Evolutionary conservation across 2,113 vertebrate species (phyloP).

Genomic region (Anolis carolinensis): DNA sequence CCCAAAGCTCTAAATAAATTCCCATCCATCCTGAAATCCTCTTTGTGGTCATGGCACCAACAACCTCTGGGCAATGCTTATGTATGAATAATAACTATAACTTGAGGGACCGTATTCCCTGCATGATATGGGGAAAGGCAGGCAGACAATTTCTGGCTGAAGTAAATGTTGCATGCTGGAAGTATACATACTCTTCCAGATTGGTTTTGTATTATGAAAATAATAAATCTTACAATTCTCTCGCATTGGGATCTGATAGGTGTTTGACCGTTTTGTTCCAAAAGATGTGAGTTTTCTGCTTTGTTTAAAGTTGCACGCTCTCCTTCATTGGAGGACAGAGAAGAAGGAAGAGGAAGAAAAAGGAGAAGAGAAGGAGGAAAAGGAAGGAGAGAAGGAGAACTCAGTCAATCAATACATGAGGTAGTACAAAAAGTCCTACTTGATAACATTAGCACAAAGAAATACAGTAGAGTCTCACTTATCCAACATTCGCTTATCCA

Average conservation of each 20-base stretch:
- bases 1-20: neutral
- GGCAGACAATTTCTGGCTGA: slow-evolving; percentile 41
- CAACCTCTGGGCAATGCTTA: slow-evolving; percentile 10
- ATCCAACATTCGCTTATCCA: no score
- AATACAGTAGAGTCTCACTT: no score
- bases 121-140: slow-evolving; percentile 46
- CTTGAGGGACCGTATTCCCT: neutral
- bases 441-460: no score
- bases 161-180: slow-evolving; percentile 43
- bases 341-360: neutral
- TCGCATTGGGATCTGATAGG: neutral
- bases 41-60: neutral
- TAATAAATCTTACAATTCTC: slow-evolving; percentile 64
- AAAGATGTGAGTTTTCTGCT: fast-evolving
- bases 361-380: no score
- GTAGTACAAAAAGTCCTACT: slow-evolving; percentile 8
- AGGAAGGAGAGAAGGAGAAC: neutral
- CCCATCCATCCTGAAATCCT: slow-evolving; percentile 4
- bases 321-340: slow-evolving; percentile 32
- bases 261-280: slow-evolving; percentile 38
- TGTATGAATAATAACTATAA: slow-evolving; percentile 27
- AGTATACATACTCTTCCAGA: slow-evolving; percentile 33
- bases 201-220: slow-evolving; percentile 58
- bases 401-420: neutral
- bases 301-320: slow-evolving; percentile 9